Evolutionary conservation across 64 coral and sea anemone species (phyloP).

Genomic region (Porites lutea): DNA sequence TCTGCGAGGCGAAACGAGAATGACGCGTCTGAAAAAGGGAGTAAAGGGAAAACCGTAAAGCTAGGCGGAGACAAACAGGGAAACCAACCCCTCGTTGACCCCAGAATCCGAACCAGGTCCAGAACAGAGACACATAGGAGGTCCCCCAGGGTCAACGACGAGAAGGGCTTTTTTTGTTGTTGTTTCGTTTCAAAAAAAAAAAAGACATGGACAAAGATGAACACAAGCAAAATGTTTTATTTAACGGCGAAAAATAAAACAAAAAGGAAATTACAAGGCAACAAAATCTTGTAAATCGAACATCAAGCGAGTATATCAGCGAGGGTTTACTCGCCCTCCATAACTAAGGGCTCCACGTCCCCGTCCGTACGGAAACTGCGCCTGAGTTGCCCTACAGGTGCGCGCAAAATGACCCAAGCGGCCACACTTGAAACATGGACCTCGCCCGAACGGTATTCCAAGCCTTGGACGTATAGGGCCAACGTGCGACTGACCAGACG

Average conservation of each 20-base stretch:
- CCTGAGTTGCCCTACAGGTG: too few species aligned
- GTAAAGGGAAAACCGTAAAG: background rate
- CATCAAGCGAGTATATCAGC: background rate
- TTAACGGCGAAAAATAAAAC: background rate
- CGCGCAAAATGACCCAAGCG: too few species aligned
- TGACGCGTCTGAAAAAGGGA: background rate
- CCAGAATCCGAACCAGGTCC: slow-evolving; percentile 42
- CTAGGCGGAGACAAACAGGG: background rate
- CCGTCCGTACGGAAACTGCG: background rate
- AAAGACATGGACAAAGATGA: background rate
- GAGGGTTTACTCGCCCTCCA: background rate
- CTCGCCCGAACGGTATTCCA: background rate
- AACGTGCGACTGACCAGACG: too few species aligned
- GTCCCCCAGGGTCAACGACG: background rate
- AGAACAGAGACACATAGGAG: slow-evolving; percentile 17
- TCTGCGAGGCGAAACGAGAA: background rate
- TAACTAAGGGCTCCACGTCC: background rate
- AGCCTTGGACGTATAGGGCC: background rate
- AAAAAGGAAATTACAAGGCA: background rate
- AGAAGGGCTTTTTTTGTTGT: background rate
- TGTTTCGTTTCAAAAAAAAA: background rate
- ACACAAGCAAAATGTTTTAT: background rate
- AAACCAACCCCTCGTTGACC: slow-evolving; percentile 49
- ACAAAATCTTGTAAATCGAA: background rate
- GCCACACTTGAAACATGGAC: background rate